Base-by-base conservation (phyloP, 2,797 vertebrate species). In the Pristis pectinata region DNA sequence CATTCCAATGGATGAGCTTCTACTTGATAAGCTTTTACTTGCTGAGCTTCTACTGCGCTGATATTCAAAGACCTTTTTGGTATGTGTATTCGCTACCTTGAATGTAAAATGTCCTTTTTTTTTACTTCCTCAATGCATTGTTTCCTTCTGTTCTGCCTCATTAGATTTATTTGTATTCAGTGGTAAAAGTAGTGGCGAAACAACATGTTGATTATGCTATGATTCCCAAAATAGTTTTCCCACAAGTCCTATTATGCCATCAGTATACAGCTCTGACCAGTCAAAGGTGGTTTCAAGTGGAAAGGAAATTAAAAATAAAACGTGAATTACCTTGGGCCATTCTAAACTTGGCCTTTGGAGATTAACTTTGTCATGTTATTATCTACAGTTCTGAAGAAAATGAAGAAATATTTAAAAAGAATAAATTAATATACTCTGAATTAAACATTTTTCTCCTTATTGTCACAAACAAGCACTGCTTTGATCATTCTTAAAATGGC, bases 401-500 rank as follows among this genome's bases (percentile, higher is more conserved):
- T 13, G 4, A 87, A 93, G 9, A 41, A 94, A 53, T 34, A 74
- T 53, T 74, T 53, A 76, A 94, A 76, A 34, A 19, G 19, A 53
- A 72, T 15, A 72, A 44, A 93, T 72, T 11, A 74, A 74, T 30
- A 72, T 13, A 53, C 34, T 74, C 34, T 53, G 41, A 34, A 13
- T 93, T 76, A 34, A 94, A 94, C 74, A 44, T 93, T 74, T 49
- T 72, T 27, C 44, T 76, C 13, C 34, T 34, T 49, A 94, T 49
- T 30, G 49, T 8, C 44, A 49, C 67, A 94, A 49, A 30, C 30
- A 27, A 34, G 6, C 44, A 53, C n/a, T 53, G 67, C 92, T 94
- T 70, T 94, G 67, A 72, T 94, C 67, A 53, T 94, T 49, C 70
- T 91, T 76, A 76, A 76, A 76, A 74, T 53, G 70, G 44, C 5